These are phyloP conservation scores for Craseonycteris thonglongyai DNA, from an alignment of 2,113 vertebrate genomes.

Conservation along the genomic window DNA sequence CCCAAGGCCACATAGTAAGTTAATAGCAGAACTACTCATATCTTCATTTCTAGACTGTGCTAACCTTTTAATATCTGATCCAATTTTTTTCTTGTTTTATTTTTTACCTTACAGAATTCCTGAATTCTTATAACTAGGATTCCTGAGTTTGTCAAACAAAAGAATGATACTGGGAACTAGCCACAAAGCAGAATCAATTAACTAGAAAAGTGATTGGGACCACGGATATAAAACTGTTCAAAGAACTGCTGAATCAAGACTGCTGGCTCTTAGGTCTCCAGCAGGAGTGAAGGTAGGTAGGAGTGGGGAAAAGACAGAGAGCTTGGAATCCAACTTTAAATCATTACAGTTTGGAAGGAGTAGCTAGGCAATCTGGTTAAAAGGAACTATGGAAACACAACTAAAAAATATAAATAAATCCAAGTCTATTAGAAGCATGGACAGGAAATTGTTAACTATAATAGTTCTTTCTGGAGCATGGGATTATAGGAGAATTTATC, in stretches of 20 bases:
- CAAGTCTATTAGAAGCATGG: background rate
- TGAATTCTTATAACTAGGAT: background rate
- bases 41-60: background rate
- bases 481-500: background rate
- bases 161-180: background rate
- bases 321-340: background rate
- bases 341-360: background rate
- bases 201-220: background rate
- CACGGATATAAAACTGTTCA: background rate
- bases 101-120: constrained; percentile 11
- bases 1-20: background rate
- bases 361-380: background rate
- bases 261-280: background rate
- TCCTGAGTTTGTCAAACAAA: background rate
- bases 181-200: background rate
- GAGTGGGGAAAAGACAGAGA: background rate
- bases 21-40: background rate
- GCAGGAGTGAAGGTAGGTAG: background rate
- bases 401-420: background rate
- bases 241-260: background rate
- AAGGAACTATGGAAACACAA: background rate
- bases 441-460: background rate
- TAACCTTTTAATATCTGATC: background rate
- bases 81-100: background rate
- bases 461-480: background rate